Evolutionary conservation across 2,113 vertebrate species (phyloP).

Genomic region (Sminthopsis crassicaudata): DNA sequence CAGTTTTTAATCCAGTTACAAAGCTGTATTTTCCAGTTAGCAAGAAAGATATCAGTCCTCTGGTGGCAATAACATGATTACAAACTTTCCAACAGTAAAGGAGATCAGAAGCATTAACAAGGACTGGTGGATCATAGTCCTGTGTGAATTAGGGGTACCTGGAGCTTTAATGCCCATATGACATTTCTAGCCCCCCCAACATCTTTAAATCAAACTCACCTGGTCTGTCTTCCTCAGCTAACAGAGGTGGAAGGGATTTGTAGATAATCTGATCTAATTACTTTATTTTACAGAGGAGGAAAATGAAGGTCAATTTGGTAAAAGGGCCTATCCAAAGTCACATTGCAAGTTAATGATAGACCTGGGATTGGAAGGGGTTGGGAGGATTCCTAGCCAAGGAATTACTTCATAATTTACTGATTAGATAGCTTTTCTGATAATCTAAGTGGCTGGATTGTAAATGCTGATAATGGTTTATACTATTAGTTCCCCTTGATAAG

Average conservation of each 20-base stretch:
- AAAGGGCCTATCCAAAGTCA: neutral
- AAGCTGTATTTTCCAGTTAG: constrained; percentile 59
- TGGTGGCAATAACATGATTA: constrained; percentile 30
- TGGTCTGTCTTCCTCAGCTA: neutral
- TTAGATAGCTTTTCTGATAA: neutral
- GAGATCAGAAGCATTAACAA: constrained; percentile 7
- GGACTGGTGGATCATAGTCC: constrained; percentile 22
- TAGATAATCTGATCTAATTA: neutral
- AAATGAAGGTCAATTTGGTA: neutral
- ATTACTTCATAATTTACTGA: neutral
- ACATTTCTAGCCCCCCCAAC: neutral
- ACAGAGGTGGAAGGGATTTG: neutral
- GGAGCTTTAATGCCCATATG: constrained; percentile 7
- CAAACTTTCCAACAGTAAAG: constrained; percentile 50
- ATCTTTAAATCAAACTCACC: neutral
- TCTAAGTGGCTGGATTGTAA: neutral
- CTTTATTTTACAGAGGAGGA: neutral
- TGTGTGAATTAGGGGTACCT: neutral
- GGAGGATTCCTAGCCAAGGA: neutral
- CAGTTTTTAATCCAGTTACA: constrained; percentile 69
- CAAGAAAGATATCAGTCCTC: constrained; percentile 52
- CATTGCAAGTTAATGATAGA: neutral
- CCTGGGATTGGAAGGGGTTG: neutral
- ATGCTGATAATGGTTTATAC: neutral
- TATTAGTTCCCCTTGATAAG: neutral